These are phyloP conservation scores for Muraenolepis orangiensis DNA, from an alignment of 2,797 vertebrate species.

Conservation along the genomic window DNA sequence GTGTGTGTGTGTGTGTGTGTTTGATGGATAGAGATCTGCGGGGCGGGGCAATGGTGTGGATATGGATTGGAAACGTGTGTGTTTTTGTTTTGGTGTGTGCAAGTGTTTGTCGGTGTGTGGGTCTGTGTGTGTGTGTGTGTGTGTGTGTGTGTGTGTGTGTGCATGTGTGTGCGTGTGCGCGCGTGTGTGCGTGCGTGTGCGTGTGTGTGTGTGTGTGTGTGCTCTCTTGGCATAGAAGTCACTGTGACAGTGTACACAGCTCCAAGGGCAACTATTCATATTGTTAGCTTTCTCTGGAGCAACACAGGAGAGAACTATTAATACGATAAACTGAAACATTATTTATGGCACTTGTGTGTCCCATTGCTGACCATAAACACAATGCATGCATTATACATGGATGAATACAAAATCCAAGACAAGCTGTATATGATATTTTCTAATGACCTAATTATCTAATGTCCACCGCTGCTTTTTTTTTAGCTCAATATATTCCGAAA, in stretches of 20 bases:
- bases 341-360: neutral
- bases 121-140: too few relatives aligned
- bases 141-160: too few relatives aligned
- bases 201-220: neutral
- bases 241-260: neutral
- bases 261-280: neutral
- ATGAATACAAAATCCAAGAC: neutral
- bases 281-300: neutral
- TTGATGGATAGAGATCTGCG: neutral
- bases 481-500: neutral
- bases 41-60: neutral
- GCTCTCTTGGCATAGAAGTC: neutral
- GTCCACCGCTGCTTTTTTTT: neutral
- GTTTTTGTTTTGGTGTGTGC: slow-evolving; percentile 7
- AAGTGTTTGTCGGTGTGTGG: neutral
- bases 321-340: neutral
- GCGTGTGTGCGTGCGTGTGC: too few relatives aligned
- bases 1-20: too few relatives aligned
- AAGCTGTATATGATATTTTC: neutral
- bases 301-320: neutral
- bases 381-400: neutral
- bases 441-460: neutral
- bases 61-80: slow-evolving; percentile 18
- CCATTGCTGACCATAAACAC: neutral
- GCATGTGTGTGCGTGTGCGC: neutral